Conservation (phyloP, 2,113 vertebrate species). For the Tapirus terrestris region DNA sequence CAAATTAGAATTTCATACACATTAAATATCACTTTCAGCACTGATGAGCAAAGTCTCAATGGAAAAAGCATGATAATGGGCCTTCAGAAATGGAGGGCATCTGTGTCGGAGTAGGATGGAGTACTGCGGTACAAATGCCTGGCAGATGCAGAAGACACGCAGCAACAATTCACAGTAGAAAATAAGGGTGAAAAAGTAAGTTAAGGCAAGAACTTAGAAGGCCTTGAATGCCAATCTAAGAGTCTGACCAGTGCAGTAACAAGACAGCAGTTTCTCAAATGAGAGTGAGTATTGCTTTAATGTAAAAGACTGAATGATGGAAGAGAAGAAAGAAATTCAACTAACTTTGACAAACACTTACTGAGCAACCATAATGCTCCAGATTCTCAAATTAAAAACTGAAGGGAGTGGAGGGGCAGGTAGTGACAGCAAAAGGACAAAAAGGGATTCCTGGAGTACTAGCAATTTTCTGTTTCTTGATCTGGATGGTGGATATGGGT, state of each 20-base stretch:
- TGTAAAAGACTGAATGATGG: neutral
- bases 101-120: neutral
- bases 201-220: neutral
- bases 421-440: neutral
- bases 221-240: neutral
- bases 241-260: neutral
- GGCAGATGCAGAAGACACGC: neutral
- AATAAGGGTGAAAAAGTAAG: neutral
- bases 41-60: neutral
- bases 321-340: neutral
- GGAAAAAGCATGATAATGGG: neutral
- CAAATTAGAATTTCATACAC: conserved; percentile 3
- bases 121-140: neutral
- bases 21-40: neutral
- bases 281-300: neutral
- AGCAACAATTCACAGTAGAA: conserved; percentile 5
- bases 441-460: neutral
- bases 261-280: neutral
- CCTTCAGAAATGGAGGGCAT: neutral
- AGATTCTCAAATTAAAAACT: conserved; percentile 4
- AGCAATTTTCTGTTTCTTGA: conserved; percentile 26
- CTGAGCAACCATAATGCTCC: neutral
- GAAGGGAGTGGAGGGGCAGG: neutral
- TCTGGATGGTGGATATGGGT: neutral
- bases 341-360: neutral